These are phyloP conservation scores for Eciton burchellii DNA, from an alignment of 1,140 invertebrate species.

Conservation along the genomic window DNA sequence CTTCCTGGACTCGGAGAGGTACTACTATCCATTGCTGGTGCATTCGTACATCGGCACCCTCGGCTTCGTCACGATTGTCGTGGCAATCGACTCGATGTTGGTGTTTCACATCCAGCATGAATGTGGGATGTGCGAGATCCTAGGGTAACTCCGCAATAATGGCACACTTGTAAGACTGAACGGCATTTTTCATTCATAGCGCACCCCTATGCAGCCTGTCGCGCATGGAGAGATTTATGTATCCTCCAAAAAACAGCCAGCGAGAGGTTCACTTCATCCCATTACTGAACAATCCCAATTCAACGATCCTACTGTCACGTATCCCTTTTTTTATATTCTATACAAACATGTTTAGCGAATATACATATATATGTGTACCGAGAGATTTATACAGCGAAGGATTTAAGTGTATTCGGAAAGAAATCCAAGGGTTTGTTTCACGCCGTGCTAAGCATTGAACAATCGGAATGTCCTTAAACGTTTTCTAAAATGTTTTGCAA, in stretches of 20 bases:
- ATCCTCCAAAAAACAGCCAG: background rate
- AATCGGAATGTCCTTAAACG: background rate
- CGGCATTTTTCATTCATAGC: slow-evolving; percentile 31
- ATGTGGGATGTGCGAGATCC: slow-evolving; percentile 72
- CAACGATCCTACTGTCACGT: too few relatives aligned
- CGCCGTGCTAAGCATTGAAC: background rate
- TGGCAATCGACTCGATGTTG: slow-evolving; percentile 71
- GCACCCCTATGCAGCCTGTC: background rate
- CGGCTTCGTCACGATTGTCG: slow-evolving; percentile 65
- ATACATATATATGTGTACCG: too few relatives aligned
- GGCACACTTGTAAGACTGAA: slow-evolving; percentile 32
- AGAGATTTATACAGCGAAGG: too few relatives aligned
- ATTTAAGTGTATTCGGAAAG: too few relatives aligned
- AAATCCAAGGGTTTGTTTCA: too few relatives aligned
- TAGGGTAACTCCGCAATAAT: slow-evolving; percentile 71
- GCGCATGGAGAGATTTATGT: background rate
- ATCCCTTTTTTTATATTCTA: too few relatives aligned
- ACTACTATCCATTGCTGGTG: slow-evolving; percentile 70
- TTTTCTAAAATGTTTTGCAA: slow-evolving; percentile 18
- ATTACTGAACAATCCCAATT: too few relatives aligned
- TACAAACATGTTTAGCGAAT: too few relatives aligned
- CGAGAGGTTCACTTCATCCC: background rate
- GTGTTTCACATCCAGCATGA: slow-evolving; percentile 68
- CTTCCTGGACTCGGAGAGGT: slow-evolving; percentile 69
- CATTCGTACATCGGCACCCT: slow-evolving; percentile 73